Evolutionary conservation across 2,797 vertebrate species (phyloP).

Genomic region (Poeciliopsis gracilis): DNA sequence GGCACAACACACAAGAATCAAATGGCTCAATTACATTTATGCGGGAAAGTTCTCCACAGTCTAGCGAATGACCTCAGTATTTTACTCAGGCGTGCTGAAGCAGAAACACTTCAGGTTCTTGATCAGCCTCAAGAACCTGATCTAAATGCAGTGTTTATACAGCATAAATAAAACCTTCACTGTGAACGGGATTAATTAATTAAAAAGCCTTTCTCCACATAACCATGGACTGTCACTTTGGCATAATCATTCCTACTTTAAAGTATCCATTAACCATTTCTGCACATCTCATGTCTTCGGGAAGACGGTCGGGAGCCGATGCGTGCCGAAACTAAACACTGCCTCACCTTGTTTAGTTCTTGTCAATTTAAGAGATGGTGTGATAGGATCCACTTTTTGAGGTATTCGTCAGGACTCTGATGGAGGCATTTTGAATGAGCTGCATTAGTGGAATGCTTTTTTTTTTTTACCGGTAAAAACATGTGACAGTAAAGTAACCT

Average conservation of each 20-base stretch:
- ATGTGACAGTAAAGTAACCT: not conserved
- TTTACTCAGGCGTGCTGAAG: no score
- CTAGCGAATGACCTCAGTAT: not conserved
- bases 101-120: no score
- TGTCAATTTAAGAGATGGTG: not conserved
- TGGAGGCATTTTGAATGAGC: not conserved
- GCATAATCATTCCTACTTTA: not conserved
- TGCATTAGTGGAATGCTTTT: not conserved
- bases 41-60: not conserved
- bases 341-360: not conserved
- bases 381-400: not conserved
- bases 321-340: not conserved
- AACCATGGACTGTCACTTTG: not conserved
- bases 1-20: not conserved
- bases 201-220: not conserved
- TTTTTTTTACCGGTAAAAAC: not conserved
- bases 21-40: not conserved
- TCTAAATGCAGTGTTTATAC: not conserved
- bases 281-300: not conserved
- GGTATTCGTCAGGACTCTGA: not conserved
- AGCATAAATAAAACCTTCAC: not conserved
- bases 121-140: no score
- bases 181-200: not conserved
- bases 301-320: not conserved
- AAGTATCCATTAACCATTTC: not conserved